phyloP scores from a whole-genome alignment of 2,888 invertebrate genomes.

The Colletes collaris region DNA sequence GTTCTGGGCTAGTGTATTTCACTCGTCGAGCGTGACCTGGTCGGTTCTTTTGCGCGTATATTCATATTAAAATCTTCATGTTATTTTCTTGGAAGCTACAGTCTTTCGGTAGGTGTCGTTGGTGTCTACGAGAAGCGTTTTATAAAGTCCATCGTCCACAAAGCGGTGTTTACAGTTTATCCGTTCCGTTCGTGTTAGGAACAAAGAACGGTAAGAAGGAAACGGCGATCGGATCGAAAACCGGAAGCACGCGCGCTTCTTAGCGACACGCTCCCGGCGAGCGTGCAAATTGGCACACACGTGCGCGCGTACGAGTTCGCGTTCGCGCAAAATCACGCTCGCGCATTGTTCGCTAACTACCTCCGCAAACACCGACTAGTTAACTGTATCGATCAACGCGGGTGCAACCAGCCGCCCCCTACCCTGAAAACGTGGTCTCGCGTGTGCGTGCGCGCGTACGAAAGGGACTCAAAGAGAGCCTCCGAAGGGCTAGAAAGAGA shows the following conservation, averaged over 20 bases:
- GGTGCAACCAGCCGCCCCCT: conserved; percentile 65
- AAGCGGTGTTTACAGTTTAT: too few relatives aligned
- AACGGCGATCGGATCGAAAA: not conserved
- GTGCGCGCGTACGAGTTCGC: not conserved
- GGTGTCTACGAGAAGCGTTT: too few relatives aligned
- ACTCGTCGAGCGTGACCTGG: too few relatives aligned
- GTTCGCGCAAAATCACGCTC: conserved; percentile 14
- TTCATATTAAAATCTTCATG: too few relatives aligned
- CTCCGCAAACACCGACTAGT: conserved; percentile 67
- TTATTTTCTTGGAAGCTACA: too few relatives aligned
- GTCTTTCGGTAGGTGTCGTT: too few relatives aligned
- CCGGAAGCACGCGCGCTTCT: not conserved
- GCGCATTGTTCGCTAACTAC: conserved; percentile 60
- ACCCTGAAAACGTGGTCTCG: conserved; percentile 21
- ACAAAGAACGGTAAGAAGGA: too few relatives aligned
- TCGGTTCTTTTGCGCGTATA: too few relatives aligned
- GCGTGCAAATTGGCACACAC: too few relatives aligned
- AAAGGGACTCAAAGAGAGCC: conserved; percentile 22
- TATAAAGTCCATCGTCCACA: too few relatives aligned
- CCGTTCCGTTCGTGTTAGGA: too few relatives aligned
- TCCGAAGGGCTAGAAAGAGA: not conserved
- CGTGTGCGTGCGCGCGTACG: conserved; percentile 12
- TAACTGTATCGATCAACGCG: conserved; percentile 75
- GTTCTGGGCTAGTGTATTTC: too few relatives aligned
- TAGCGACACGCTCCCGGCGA: not conserved